Conservation (phyloP, 2,797 vertebrate genomes). For the Pelochelys cantorii region DNA sequence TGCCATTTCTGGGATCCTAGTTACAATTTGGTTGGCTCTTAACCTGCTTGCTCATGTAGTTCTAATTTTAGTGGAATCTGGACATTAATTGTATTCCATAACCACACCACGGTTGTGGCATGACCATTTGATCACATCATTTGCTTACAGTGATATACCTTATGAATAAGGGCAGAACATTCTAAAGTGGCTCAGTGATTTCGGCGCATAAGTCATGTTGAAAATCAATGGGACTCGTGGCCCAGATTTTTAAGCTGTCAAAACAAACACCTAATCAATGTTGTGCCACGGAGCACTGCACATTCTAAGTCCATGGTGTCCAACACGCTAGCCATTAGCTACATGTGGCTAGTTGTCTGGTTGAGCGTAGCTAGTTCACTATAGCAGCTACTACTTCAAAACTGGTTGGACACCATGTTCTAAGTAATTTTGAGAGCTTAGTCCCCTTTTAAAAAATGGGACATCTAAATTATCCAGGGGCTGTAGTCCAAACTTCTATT, state of each 20-base stretch:
- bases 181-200: background rate
- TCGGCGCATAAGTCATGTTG: background rate
- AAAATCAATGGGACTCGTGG: background rate
- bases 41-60: slow-evolving; percentile 7
- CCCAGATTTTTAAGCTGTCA: background rate
- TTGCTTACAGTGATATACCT: background rate
- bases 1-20: slow-evolving; percentile 13
- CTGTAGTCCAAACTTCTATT: background rate
- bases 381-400: too few relatives aligned
- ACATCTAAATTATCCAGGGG: background rate
- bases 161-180: slow-evolving; percentile 15
- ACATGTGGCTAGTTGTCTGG: too few relatives aligned
- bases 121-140: background rate
- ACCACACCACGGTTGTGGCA: slow-evolving; percentile 22
- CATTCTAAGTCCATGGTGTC: too few relatives aligned
- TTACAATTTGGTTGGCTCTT: slow-evolving; percentile 25
- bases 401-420: too few relatives aligned
- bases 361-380: too few relatives aligned
- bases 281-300: background rate
- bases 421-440: background rate
- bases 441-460: background rate
- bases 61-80: slow-evolving; percentile 23
- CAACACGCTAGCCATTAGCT: too few relatives aligned
- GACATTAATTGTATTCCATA: background rate
- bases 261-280: background rate